Conservation (phyloP, 2,113 vertebrate genomes). For the Plestiodon gilberti region DNA sequence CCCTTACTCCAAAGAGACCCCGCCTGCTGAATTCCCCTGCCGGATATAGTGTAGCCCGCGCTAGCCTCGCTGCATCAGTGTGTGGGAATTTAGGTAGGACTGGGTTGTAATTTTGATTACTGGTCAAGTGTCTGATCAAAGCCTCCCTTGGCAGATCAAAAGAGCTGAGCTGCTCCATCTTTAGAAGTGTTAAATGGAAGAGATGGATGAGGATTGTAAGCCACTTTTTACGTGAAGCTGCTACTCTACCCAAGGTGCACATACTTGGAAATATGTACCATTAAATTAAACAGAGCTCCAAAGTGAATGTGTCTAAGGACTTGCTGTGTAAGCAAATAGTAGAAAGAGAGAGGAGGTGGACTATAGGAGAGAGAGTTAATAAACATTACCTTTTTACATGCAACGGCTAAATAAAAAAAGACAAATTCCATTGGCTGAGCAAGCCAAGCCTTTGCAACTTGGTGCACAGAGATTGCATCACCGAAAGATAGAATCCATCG, state of each 20-base stretch:
- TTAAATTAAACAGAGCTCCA: background rate
- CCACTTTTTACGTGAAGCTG: background rate
- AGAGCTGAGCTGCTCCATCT: background rate
- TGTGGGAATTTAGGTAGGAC: too few species aligned
- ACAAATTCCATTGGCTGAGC: slow-evolving; percentile 6
- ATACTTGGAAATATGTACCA: background rate
- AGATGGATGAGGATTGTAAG: too few species aligned
- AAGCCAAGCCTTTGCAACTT: slow-evolving; percentile 28
- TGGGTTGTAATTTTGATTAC: too few species aligned
- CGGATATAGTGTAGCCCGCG: too few species aligned
- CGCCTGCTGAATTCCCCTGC: too few species aligned
- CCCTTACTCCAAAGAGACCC: too few species aligned
- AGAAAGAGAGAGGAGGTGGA: background rate
- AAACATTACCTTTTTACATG: background rate
- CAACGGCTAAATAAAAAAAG: slow-evolving; percentile 26
- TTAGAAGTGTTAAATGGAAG: too few species aligned
- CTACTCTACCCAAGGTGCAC: background rate
- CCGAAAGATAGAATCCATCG: slow-evolving; percentile 11
- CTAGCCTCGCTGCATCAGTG: too few species aligned
- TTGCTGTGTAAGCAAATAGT: background rate
- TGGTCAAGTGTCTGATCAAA: background rate
- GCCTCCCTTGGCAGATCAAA: background rate
- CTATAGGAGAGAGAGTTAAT: background rate
- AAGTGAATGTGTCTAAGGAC: background rate
- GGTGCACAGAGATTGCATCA: background rate